Base-by-base conservation (phyloP, 2,888 invertebrate genomes). In the Taenaris catops region DNA sequence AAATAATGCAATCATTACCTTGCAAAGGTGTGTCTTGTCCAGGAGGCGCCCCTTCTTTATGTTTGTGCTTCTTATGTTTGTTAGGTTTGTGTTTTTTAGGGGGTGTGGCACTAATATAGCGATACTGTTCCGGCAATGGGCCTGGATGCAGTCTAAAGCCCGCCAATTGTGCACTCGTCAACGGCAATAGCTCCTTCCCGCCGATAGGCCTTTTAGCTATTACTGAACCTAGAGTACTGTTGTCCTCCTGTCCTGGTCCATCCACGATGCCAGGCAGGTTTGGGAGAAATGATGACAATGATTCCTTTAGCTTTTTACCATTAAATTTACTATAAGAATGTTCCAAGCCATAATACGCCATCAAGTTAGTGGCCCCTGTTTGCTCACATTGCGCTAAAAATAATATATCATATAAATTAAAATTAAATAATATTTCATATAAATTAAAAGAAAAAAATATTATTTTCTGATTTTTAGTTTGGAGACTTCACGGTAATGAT, bases 321-420 rank as follows among this genome's bases (percentile, higher is more conserved):
- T 96, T 97, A 84, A 98, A 98, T 89, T 97, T 98, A 83, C 95
- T 97, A 78, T 98, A 97, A 8, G 98, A 96, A 84, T 98, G 97
- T 84, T 98, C 98, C 48, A 98, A 89, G 51, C 96, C 96, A 91
- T 98, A 95, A 88, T 96, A 94, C 64, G 94, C 94, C 96, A 98
- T 97, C 78, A 98, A 92, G 89, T 98, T 98, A 54, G 95, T 97
- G 60, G 97, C 96, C 47, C 98, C 98, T 44, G 98, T 98, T 55
- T 97, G 84, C 80, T 97, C 96, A 72, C 95, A 95, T 88, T 95
- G 94, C 79, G 91, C 96, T 95, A 71, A 35, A 55, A 54, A 46
- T 18, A 26, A 4, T n/a, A 24, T 7, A 23, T 26, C 10, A 19
- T 20, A 28, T 1, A 12, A 12, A 19, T 9, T 28, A 7, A 3